A percentile compares a stretch with the other conserved stretches of the same genome.
Conservation (phyloP, 2,888 invertebrate genomes). For the Morpho helenor region DNA sequence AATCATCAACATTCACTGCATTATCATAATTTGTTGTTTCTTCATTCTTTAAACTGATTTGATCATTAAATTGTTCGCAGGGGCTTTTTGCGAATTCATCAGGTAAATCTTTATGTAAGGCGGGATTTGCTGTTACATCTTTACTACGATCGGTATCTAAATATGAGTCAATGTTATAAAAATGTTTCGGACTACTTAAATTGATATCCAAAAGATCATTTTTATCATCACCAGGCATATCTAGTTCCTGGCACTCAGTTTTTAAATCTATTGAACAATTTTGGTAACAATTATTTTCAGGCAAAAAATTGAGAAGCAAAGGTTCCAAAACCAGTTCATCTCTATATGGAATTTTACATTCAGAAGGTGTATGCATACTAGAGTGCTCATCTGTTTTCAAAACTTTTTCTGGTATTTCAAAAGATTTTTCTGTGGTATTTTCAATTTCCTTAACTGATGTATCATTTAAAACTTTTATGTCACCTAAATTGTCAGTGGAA, state of each 20-base stretch:
- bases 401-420: too few species aligned
- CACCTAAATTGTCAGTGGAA: conserved; percentile 3
- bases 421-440: not conserved
- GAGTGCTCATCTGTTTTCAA: too few species aligned
- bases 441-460: not conserved
- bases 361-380: too few species aligned
- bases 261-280: not conserved
- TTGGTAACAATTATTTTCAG: not conserved
- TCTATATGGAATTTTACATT: too few species aligned
- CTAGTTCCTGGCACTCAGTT: too few species aligned
- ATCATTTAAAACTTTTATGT: not conserved
- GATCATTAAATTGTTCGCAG: too few species aligned
- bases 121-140: too few species aligned
- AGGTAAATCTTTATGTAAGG: too few species aligned
- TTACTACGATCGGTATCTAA: not conserved
- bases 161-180: not conserved
- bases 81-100: too few species aligned
- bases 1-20: not conserved
- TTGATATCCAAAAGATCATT: not conserved
- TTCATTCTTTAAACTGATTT: too few species aligned
- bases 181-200: not conserved
- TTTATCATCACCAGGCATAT: not conserved
- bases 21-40: not conserved
- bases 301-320: too few species aligned
- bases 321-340: too few species aligned